A percentile compares a stretch with the other conserved stretches of the same genome.
phyloP scores from a whole-genome alignment of 2,113 vertebrate species.

The Brienomyrus longianalis region DNA sequence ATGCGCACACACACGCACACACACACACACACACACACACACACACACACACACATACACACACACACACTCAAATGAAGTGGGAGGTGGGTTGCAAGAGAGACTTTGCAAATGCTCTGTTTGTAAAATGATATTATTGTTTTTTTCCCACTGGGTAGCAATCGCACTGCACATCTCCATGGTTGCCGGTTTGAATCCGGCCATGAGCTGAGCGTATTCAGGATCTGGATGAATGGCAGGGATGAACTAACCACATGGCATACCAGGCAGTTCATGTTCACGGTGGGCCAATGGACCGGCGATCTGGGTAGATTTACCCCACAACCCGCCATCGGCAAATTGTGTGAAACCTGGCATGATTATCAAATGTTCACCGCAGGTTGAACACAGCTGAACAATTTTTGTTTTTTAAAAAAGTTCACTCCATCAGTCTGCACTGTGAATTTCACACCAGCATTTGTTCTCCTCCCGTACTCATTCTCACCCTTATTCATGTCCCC shows the following conservation, averaged over 20 bases:
- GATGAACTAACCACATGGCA: neutral
- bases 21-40: neutral
- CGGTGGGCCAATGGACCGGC: neutral
- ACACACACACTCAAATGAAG: neutral
- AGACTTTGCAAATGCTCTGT: neutral
- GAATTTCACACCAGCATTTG: constrained; percentile 17
- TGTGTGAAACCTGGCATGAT: no score
- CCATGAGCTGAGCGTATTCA: neutral
- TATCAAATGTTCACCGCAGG: neutral
- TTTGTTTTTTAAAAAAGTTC: neutral
- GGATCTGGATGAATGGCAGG: neutral
- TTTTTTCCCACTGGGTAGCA: neutral
- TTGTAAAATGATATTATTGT: neutral
- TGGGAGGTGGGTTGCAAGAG: neutral
- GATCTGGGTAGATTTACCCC: neutral
- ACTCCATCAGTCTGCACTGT: neutral
- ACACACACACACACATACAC: constrained; percentile 12
- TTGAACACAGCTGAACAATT: neutral
- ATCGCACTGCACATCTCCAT: neutral
- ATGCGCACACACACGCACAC: neutral
- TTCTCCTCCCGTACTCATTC: neutral
- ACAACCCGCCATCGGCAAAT: no score
- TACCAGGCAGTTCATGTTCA: neutral
- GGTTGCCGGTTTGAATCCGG: neutral
- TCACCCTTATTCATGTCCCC: constrained; percentile 12